Conservation (phyloP, 2,797 vertebrate species). For the Melanotaenia pygmaea region DNA sequence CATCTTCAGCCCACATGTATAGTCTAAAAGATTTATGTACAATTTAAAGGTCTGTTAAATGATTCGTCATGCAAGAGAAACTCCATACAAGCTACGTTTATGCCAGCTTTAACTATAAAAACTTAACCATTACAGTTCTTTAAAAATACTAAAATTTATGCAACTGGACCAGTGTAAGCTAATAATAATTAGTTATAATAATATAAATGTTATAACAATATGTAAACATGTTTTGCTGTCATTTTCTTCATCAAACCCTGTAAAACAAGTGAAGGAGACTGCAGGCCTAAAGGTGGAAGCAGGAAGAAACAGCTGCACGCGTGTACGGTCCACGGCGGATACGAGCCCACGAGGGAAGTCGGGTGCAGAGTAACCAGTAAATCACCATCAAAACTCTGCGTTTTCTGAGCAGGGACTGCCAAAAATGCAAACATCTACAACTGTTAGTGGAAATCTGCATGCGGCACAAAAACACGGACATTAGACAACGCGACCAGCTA, state of each 20-base stretch:
- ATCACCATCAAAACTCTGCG: neutral
- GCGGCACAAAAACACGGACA: constrained; percentile 54
- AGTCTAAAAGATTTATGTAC: neutral
- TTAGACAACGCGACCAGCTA: constrained; percentile 56
- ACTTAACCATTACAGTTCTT: no score
- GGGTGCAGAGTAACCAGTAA: neutral
- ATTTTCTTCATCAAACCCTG: neutral
- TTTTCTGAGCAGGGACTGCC: neutral
- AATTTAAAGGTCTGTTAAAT: neutral
- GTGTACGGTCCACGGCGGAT: neutral
- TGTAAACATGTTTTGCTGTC: neutral
- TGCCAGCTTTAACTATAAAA: no score
- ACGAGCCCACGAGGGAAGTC: neutral
- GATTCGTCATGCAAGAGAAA: neutral
- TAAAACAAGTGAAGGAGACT: neutral
- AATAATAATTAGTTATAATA: neutral
- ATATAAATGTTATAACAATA: neutral
- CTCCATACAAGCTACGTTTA: no score
- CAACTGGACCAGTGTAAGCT: neutral
- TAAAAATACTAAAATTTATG: no score
- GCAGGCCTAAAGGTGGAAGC: neutral
- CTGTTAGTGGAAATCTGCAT: constrained; percentile 36
- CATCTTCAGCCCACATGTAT: constrained; percentile 54
- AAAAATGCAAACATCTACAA: constrained; percentile 12
- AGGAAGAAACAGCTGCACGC: neutral